Evolutionary conservation across 2,797 vertebrate species (phyloP), one percentile per base, ranked within the genome.

Genomic region (Siniperca undulata): DNA sequence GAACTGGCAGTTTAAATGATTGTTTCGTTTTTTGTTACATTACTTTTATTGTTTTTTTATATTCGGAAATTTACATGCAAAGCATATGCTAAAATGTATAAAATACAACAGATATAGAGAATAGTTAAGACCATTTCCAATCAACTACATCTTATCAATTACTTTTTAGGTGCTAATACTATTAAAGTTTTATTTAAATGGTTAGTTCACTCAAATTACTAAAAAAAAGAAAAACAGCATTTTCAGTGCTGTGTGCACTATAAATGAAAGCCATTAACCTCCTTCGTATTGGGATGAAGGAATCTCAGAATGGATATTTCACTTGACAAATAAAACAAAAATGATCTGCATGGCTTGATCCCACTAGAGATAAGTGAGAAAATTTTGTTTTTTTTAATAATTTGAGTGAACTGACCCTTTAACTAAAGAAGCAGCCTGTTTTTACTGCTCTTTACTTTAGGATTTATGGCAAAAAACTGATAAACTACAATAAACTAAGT

Each of bases 241-340:
- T 17, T 20, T 42, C 8, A 19, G 30, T 14, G 34, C 60, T 52
- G 42, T 10, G 38, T 30, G 2, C 4, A 19, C 2, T 12, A 36
- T 14, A 44, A 36, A n/a, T n/a, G 2, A 46, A 61, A 67, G 55
- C 27, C 4, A 56, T 7, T 50, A 14, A 58, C 17, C 10, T 50
- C 34, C 22, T 6, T 27, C 42, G n/a, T 50, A 14, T 10, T 17
- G 7, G 17, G 5, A 3, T 24, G 20, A 56, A 72, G 16, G 9
- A 67, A 71, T 65, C 2, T 62, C 34, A 30, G 16, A 76, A 48
- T 12, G 7, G 27, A 66, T 34, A 62, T 62, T 62, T 48, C 20
- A 71, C 27, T 20, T 30, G 4, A 75, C 36, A 84, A 40, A 64
- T 53, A 71, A 58, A 80, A 66, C 36, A 36, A 40, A 72, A 74